A percentile compares a stretch with the other conserved stretches of the same genome.
Conservation (phyloP, 35 echinoderm and acorn worm species). For the Patiria miniata region DNA sequence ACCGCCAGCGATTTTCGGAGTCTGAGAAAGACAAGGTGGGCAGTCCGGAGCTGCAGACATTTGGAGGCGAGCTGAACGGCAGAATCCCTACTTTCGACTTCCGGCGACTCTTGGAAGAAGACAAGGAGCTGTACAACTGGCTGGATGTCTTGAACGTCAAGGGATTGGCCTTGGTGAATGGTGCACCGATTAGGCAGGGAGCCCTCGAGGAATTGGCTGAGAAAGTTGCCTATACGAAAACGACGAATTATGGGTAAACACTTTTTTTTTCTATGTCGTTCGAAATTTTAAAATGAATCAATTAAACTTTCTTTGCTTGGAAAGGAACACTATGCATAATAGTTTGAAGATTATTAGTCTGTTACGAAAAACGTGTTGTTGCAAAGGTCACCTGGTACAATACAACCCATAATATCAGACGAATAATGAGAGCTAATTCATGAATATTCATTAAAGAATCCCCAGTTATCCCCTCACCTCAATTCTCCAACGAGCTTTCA, state of each 20-base stretch:
- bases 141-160: slow-evolving; percentile 3
- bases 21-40: not conserved
- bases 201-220: slow-evolving; percentile 2
- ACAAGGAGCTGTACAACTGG: slow-evolving; percentile 31
- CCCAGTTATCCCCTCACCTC: too few relatives aligned
- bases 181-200: not conserved
- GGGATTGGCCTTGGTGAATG: slow-evolving; percentile 22
- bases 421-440: not conserved
- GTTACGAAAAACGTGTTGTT: not conserved
- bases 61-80: slow-evolving; percentile 7
- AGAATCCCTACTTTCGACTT: slow-evolving; percentile 31
- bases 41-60: not conserved
- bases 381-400: too few relatives aligned
- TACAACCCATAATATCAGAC: not conserved
- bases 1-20: slow-evolving; percentile 6
- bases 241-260: slow-evolving; percentile 31
- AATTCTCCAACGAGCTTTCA: too few relatives aligned
- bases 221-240: slow-evolving; percentile 9
- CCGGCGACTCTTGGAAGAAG: not conserved
- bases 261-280: not conserved
- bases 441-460: too few relatives aligned
- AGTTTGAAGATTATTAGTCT: not conserved
- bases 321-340: not conserved
- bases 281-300: not conserved
- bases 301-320: not conserved